Evolutionary conservation across 2,888 invertebrate species (phyloP), one percentile per base, ranked within the genome.

Genomic region (Eucera pruinosa): DNA sequence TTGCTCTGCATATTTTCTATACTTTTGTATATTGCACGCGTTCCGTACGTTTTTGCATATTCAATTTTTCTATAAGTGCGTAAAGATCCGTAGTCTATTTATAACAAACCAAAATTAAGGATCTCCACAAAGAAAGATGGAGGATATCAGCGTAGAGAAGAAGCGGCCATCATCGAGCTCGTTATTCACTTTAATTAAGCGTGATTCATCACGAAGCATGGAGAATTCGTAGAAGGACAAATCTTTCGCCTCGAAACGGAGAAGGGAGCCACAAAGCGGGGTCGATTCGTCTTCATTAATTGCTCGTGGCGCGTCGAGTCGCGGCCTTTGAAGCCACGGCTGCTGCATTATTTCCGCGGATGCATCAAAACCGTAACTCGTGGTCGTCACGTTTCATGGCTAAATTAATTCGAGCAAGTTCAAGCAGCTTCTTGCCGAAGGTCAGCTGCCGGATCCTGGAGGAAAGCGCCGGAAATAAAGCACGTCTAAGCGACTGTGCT

Each of bases 271-370:
- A 30, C 13, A 6, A 15, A 55, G 9, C 45, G 30, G 39, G 45
- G 18, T 39, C 72, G 54, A 78, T 79, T 72, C 68, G 68, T 79
- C 79, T 79, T 79, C 79, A 78, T 78, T 76, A 78, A 78, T 78
- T 79, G 72, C 58, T 61, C 50, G 58, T 27, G 11, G 33, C 60
- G 50, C 57, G 41, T 39, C 11, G 58, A 36, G 58, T 23, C 41
- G 54, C 33, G 48, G 43, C 25, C 78, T 79, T 69, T 69, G 72
- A 78, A 43, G 55, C 33, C 39, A 60, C 27, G 50, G 54, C 36
- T 36, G 57, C 62, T 57, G 50, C 62, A 67, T 58, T 78, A 68
- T 68, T 68, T 79, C 70, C 64, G 41, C 58, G 78, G 55, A 72
- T 62, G 72, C 64, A 67, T 78, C 72, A 72, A 58, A 78, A 54